These are phyloP conservation scores for Synanthedon tipuliformis DNA, from an alignment of 2,888 invertebrate genomes.

Conservation along the genomic window DNA sequence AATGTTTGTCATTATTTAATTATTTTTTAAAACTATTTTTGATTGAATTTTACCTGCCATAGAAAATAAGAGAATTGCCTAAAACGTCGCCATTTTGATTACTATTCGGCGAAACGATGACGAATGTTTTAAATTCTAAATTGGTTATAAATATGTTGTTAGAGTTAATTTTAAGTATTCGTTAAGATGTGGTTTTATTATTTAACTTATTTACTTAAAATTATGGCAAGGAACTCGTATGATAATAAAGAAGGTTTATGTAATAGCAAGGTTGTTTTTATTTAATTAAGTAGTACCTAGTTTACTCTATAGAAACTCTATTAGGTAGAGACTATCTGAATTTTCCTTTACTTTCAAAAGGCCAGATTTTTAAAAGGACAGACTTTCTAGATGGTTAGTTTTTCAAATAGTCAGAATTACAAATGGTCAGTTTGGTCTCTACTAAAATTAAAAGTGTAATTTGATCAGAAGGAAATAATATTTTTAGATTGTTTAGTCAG, in stretches of 20 bases:
- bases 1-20: constrained; percentile 38
- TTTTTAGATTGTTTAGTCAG: too few relatives aligned
- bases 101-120: constrained; percentile 14
- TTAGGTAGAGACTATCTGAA: too few relatives aligned
- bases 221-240: constrained; percentile 67
- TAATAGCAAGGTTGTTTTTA: constrained; percentile 10
- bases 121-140: constrained; percentile 36
- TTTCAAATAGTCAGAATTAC: too few relatives aligned
- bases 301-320: too few relatives aligned
- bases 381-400: too few relatives aligned
- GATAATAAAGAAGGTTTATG: constrained; percentile 61
- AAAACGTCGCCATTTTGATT: constrained; percentile 33
- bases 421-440: too few relatives aligned
- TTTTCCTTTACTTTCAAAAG: too few relatives aligned
- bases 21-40: constrained; percentile 53
- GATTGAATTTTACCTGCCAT: constrained; percentile 64
- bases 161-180: constrained; percentile 67
- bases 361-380: too few relatives aligned
- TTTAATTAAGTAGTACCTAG: background rate
- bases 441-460: too few relatives aligned
- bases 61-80: constrained; percentile 57
- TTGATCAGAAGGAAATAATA: too few relatives aligned
- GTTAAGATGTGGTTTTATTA: constrained; percentile 68
- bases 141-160: constrained; percentile 35
- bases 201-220: constrained; percentile 68